phyloP scores from a whole-genome alignment of 1,140 invertebrate species.

The Anadara kagoshimensis region DNA sequence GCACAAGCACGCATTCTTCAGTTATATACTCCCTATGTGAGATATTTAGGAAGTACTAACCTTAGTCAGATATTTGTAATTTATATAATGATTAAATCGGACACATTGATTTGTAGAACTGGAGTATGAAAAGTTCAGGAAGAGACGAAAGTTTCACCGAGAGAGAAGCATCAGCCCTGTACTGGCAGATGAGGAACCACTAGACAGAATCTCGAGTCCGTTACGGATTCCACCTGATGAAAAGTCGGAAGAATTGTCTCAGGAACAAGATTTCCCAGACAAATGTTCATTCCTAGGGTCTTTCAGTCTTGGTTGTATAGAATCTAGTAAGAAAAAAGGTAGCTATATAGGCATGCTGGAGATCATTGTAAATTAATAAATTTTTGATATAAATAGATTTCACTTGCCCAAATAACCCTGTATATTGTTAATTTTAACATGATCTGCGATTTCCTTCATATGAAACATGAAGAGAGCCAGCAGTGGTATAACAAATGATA shows the following conservation, averaged over 20 bases:
- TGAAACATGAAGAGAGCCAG: too few species aligned
- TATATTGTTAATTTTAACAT: too few species aligned
- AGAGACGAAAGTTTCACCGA: conserved; percentile 53
- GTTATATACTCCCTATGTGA: too few species aligned
- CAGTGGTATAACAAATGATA: too few species aligned
- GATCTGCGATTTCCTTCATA: too few species aligned
- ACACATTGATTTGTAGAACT: conserved; percentile 49
- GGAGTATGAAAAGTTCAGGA: conserved; percentile 55
- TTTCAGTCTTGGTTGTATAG: conserved; percentile 46
- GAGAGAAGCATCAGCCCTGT: conserved; percentile 65
- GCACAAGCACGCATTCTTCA: too few species aligned
- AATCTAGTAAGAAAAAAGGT: conserved; percentile 56
- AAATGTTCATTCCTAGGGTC: conserved; percentile 59
- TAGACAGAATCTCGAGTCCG: conserved; percentile 8
- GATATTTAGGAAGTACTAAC: too few species aligned
- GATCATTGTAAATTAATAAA: not conserved
- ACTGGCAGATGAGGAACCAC: conserved; percentile 37
- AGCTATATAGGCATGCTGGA: not conserved
- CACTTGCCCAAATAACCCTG: too few species aligned
- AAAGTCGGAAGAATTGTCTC: conserved; percentile 46
- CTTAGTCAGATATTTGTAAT: too few species aligned
- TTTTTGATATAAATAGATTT: too few species aligned
- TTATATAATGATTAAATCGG: not conserved
- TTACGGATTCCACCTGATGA: conserved; percentile 26
- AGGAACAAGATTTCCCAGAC: conserved; percentile 53